Evolutionary conservation across 2,113 vertebrate genomes (phyloP), one percentile per base, ranked within the genome.

Genomic region (Pogonocichla stellata): DNA sequence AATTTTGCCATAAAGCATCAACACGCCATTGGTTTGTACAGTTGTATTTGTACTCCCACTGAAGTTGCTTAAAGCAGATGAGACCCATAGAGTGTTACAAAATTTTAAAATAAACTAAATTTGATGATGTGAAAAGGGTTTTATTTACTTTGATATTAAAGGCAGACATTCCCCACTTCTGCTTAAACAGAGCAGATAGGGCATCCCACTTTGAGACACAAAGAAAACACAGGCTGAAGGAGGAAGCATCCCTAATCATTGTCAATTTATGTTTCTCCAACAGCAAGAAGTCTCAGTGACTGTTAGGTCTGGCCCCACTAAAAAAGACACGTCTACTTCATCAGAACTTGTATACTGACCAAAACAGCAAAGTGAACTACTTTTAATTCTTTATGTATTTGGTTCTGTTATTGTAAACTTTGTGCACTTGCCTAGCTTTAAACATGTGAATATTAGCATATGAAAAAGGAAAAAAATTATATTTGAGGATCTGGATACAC

Each of bases 21-120:
- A 22, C 28, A 10, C 1, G 0, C 19, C 15, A 8, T 7, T 31
- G 54, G 13, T 45, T 54, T 61, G 23, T 4, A 24, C 13, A 4
- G 3, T 10, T 56, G 28, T 22, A 11, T 80, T 71, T 67, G 42
- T 25, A 36, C 19, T 34, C 29, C 31, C 67, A 78, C 14, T 23
- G 42, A 84, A 88, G 43, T 3, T 36, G 17, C 33, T 66, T 34
- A 25, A 50, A 58, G 64, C 54, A 54, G 14, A 26, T 31, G 28
- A 73, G 43, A 74, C 4, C 10, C 33, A 10, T 5, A 15, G 0
- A 0, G 1, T 19, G 5, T 9, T 34, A 81, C 3, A 77, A 34
- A 79, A 57, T 15, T 19, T 18, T 6, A 24, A 18, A 51, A 58
- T 38, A 61, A 25, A 2, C 6, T 53, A 19, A 31, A 72, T 47